Conservation (phyloP, 2,113 vertebrate genomes). For the Oophaga pumilio region DNA sequence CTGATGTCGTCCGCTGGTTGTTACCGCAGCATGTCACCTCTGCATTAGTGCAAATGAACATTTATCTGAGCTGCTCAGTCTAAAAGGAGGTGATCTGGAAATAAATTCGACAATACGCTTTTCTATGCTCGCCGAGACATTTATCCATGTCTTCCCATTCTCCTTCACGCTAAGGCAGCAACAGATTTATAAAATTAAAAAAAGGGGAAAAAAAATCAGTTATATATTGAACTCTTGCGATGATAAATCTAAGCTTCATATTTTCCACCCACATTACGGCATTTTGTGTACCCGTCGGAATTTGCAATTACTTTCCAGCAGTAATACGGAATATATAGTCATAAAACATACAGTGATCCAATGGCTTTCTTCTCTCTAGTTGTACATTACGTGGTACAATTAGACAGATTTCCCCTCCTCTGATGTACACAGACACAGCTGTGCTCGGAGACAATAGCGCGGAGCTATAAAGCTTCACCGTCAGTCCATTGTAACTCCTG, state of each 20-base stretch:
- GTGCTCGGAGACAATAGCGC: not conserved
- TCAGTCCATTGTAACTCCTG: slow-evolving; percentile 15
- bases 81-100: slow-evolving; percentile 54
- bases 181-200: slow-evolving; percentile 53
- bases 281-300: not conserved
- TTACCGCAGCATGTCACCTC: slow-evolving; percentile 59
- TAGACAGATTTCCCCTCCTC: slow-evolving; percentile 11
- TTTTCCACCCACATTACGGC: slow-evolving; percentile 8
- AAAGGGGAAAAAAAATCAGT: not conserved
- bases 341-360: slow-evolving; percentile 22
- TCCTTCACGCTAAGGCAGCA: slow-evolving; percentile 43
- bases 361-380: slow-evolving; percentile 5
- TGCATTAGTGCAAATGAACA: slow-evolving; percentile 57
- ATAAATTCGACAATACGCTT: slow-evolving; percentile 45
- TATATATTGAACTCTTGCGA: slow-evolving; percentile 23
- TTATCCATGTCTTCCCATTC: slow-evolving; percentile 55
- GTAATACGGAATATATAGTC: not conserved
- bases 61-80: slow-evolving; percentile 55
- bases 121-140: slow-evolving; percentile 41
- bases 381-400: slow-evolving; percentile 18
- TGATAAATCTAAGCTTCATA: slow-evolving; percentile 40
- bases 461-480: not conserved
- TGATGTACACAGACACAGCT: slow-evolving; percentile 16
- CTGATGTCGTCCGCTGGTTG: slow-evolving; percentile 55
- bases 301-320: slow-evolving; percentile 28